Evolutionary conservation across 2,888 invertebrate species (phyloP), one percentile per base, ranked within the genome.

Genomic region (Tetanocera ferruginea): DNA sequence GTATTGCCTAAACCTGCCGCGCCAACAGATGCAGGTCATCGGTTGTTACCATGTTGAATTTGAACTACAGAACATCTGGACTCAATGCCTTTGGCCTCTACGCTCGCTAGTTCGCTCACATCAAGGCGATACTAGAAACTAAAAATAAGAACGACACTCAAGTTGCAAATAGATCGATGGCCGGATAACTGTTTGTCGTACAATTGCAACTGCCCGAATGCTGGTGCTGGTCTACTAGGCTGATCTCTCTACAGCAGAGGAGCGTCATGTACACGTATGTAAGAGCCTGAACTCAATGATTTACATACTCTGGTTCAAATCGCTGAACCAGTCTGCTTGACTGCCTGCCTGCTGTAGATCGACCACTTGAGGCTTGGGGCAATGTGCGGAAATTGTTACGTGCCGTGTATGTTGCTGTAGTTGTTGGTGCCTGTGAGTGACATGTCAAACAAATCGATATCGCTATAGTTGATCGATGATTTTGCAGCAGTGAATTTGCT

Each of bases 361-460:
- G 17, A 37, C 25, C 25, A 14, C 19, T 55, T 8, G 19, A 25
- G 5, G 69, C 25, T 11, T 25, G 25, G 43, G 25, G 25, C 75
- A 25, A 25, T 37, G 62, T 34, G 62, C 28, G 73, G 73, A 73
- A 57, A 73, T 62, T 34, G 60, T 51, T 55, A 60, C 57, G 57
- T 23, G 23, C 72, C 17, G 62, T 76, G 28, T 5, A 34, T 60
- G 76, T 37, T 55, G 75, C 23, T 76, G 74, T 71, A 34, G 70
- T 57, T 55, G 76, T 69, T 66, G 76, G 60, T 81, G 80, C 4
- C 70, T 78, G 82, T 79, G 76, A 76, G 80, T 77, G 64, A 76
- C 80, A 76, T 75, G 75, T 66, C 67, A 75, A 69, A 67, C 67
- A 66, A 80, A 76, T 75, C 74, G 81, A 81, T 81, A 79, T 80